Percentiles rank a stretch among this genome's conserved stretches.
Evolutionary conservation across 2,797 vertebrate genomes (phyloP).

Genomic region (Sciurus vulgaris): DNA sequence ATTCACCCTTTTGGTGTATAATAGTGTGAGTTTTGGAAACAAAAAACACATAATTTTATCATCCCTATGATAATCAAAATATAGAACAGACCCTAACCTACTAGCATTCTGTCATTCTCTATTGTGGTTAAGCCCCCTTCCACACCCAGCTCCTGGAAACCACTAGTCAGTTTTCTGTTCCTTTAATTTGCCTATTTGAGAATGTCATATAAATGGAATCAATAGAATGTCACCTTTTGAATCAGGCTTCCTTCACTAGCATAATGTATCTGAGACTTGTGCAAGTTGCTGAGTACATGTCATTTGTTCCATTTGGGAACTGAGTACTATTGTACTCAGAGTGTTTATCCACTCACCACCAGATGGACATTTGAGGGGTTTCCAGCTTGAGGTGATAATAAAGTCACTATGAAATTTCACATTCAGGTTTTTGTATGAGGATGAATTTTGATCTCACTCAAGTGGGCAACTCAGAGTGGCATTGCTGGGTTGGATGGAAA

Average conservation of each 20-base stretch:
- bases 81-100: not conserved
- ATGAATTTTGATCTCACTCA: not conserved
- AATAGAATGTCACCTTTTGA: not conserved
- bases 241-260: too few species aligned
- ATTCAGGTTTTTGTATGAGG: not conserved
- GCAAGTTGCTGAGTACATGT: not conserved
- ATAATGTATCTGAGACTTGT: not conserved
- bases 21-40: not conserved
- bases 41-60: not conserved
- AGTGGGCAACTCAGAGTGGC: not conserved
- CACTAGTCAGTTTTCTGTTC: not conserved
- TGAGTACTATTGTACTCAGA: not conserved
- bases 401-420: not conserved
- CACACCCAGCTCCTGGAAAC: not conserved
- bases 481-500: not conserved
- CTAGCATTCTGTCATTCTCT: not conserved
- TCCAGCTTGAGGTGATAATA: not conserved
- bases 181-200: not conserved
- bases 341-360: not conserved
- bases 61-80: conserved; percentile 16
- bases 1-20: not conserved
- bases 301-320: not conserved
- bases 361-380: not conserved
- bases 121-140: not conserved
- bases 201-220: not conserved